These are phyloP conservation scores for Hipparchia sbordonii DNA, from an alignment of 2,888 invertebrate species.

Conservation along the genomic window DNA sequence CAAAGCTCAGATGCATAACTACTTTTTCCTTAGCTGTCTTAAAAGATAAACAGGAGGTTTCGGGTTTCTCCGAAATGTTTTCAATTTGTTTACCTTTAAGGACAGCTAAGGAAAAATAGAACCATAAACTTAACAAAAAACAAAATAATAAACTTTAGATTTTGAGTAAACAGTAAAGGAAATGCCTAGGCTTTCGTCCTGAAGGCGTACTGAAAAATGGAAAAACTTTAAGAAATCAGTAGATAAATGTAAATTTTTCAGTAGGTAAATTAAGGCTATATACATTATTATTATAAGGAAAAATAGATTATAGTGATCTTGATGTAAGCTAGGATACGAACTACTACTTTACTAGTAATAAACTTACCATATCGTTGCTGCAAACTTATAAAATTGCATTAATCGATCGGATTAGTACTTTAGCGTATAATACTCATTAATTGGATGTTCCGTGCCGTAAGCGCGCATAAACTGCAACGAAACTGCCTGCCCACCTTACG, in stretches of 20 bases:
- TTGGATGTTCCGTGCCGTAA: constrained; percentile 24
- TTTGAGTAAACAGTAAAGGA: no score
- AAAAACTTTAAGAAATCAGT: no score
- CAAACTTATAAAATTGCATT: constrained; percentile 12
- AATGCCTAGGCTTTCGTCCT: no score
- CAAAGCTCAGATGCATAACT: background rate
- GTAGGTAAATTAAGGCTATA: no score
- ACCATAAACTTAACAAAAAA: no score
- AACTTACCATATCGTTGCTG: background rate
- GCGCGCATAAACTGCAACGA: constrained; percentile 30
- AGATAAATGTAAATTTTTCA: no score
- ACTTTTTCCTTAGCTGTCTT: background rate
- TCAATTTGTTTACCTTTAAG: background rate
- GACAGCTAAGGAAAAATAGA: background rate
- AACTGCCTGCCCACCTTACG: constrained; percentile 24
- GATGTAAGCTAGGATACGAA: background rate
- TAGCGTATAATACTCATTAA: constrained; percentile 18
- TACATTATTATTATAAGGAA: background rate
- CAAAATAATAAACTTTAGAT: no score
- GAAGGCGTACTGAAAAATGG: no score
- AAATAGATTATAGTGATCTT: background rate
- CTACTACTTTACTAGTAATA: background rate
- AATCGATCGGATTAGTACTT: constrained; percentile 19
- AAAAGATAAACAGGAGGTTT: background rate
- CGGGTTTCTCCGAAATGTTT: background rate